Evolutionary conservation across 1,140 invertebrate genomes (phyloP).

Genomic region (Samia ricini): DNA sequence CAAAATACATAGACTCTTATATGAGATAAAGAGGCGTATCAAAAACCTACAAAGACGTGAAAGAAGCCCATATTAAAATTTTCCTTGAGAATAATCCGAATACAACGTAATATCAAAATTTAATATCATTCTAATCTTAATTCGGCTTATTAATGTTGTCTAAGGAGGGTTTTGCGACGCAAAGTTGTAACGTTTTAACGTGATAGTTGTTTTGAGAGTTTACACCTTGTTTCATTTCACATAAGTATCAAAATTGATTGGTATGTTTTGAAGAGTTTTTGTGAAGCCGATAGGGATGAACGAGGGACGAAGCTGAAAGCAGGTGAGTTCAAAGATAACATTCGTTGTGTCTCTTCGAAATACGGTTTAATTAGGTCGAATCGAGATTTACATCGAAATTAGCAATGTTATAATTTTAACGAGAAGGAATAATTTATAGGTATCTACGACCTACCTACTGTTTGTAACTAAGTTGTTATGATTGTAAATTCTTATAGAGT

Average conservation of each 20-base stretch:
- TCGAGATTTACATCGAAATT: slow-evolving; percentile 20
- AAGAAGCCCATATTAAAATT: slow-evolving; percentile 71
- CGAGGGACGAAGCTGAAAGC: slow-evolving; percentile 37
- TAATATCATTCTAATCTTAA: slow-evolving; percentile 78
- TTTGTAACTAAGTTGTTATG: too few relatives aligned
- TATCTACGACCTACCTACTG: too few relatives aligned
- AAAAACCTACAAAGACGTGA: slow-evolving; percentile 35
- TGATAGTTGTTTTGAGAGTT: neutral
- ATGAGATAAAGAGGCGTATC: neutral
- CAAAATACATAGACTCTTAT: neutral
- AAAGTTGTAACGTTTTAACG: slow-evolving; percentile 5
- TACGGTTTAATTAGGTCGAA: slow-evolving; percentile 58
- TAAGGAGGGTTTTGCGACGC: slow-evolving; percentile 50
- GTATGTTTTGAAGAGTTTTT: neutral
- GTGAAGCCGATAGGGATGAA: neutral
- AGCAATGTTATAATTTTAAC: slow-evolving; percentile 6
- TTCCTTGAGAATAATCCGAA: slow-evolving; percentile 74
- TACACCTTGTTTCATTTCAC: neutral
- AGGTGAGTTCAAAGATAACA: slow-evolving; percentile 67
- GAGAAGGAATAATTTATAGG: neutral
- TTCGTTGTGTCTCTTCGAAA: slow-evolving; percentile 40
- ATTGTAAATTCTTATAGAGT: too few relatives aligned
- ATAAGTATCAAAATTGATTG: neutral
- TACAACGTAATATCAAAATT: slow-evolving; percentile 77
- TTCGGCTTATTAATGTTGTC: slow-evolving; percentile 72